Percentiles rank a stretch among this genome's conserved stretches.
These are phyloP conservation scores for Mus minutoides DNA, from an alignment of 2,797 vertebrate genomes.

Conservation along the genomic window DNA sequence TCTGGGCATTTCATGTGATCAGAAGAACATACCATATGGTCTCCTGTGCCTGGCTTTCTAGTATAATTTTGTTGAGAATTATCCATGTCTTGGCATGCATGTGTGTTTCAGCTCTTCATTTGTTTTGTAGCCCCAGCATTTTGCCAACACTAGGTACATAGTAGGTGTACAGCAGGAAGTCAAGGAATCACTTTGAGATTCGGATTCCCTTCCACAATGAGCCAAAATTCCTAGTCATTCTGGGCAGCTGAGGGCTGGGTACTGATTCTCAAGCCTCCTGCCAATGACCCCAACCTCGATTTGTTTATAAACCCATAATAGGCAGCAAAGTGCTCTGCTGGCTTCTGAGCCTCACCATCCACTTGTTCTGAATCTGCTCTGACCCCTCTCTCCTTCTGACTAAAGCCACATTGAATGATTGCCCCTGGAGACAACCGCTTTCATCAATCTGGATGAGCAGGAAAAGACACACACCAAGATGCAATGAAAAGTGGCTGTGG, in stretches of 20 bases:
- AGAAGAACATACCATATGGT: neutral
- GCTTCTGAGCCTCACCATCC: neutral
- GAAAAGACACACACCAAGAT: conserved; percentile 80
- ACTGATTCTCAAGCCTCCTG: conserved; percentile 27
- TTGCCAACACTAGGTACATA: neutral
- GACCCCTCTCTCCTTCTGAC: conserved; percentile 63
- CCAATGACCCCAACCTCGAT: conserved; percentile 68
- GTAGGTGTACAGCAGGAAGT: conserved; percentile 6
- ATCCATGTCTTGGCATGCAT: neutral
- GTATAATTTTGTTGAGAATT: neutral
- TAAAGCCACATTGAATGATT: conserved; percentile 84
- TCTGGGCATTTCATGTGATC: neutral
- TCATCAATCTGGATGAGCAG: conserved; percentile 72
- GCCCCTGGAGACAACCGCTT: conserved; percentile 82
- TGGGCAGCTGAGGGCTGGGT: neutral
- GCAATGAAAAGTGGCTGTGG: conserved; percentile 39
- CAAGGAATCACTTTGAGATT: neutral
- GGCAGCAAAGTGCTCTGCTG: neutral
- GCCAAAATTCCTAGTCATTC: neutral
- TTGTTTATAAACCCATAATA: conserved; percentile 72
- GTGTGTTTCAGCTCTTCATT: neutral
- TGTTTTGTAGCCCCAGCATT: neutral
- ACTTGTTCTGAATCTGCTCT: conserved; percentile 81
- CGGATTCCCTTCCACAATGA: conserved; percentile 27
- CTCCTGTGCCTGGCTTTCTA: conserved; percentile 29